A percentile compares a stretch with the other conserved stretches of the same genome.
Conservation (phyloP, 1,140 invertebrate species). For the Oryzaephilus surinamensis region DNA sequence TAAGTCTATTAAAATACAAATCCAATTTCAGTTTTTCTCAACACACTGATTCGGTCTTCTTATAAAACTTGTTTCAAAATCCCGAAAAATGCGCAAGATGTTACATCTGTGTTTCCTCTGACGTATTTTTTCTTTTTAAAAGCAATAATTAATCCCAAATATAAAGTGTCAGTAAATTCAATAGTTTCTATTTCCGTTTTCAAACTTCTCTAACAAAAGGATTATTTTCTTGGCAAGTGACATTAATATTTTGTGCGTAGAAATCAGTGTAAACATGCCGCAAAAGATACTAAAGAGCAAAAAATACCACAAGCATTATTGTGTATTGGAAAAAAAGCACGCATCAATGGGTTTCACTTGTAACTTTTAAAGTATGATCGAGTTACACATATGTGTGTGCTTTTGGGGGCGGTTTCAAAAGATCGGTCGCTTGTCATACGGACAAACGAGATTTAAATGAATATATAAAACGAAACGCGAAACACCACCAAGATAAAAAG, state of each 20-base stretch:
- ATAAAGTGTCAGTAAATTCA: background rate
- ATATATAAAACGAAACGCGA: no score
- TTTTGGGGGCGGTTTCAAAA: constrained; percentile 2
- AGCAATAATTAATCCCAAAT: constrained; percentile 4
- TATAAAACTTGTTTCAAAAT: no score
- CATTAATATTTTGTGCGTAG: constrained; percentile 8
- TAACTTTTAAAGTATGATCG: no score
- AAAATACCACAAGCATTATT: constrained; percentile 9
- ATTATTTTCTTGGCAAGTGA: constrained; percentile 6
- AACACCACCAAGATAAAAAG: no score
- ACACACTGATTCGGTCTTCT: no score
- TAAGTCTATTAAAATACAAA: no score
- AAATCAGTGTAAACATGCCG: constrained; percentile 7
- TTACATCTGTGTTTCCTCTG: no score
- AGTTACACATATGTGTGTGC: constrained; percentile 10
- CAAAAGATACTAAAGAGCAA: constrained; percentile 6
- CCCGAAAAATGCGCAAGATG: no score
- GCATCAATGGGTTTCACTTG: no score
- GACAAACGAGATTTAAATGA: constrained; percentile 10
- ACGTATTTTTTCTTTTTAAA: no score
- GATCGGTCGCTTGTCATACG: constrained; percentile 2
- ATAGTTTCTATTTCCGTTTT: constrained; percentile 2
- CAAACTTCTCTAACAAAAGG: constrained; percentile 5
- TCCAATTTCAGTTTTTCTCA: no score
- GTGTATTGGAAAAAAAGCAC: constrained; percentile 9